Conservation (phyloP, 2,888 invertebrate species). For the Ochropleura leucogaster region DNA sequence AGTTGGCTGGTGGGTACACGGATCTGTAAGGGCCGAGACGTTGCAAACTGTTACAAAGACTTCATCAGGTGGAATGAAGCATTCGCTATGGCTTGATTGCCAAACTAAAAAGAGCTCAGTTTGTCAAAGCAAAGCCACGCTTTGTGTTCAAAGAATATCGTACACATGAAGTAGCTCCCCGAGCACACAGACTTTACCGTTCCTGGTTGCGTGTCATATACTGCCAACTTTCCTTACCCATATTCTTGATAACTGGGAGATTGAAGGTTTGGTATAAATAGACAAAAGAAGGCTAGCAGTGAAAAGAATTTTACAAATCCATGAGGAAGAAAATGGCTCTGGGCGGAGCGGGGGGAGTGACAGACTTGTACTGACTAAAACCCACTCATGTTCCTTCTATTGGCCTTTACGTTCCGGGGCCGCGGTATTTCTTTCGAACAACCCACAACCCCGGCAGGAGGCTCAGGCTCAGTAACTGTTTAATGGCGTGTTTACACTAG, state of each 20-base stretch:
- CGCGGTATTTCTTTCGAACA: too few species aligned
- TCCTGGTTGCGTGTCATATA: background rate
- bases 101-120: conserved; percentile 4
- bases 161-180: too few species aligned
- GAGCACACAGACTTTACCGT: background rate
- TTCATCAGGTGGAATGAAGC: background rate
- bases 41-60: background rate
- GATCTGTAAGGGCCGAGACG: background rate
- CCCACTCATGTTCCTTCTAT: too few species aligned
- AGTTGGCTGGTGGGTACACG: background rate
- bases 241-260: background rate
- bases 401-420: too few species aligned
- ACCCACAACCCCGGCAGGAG: too few species aligned
- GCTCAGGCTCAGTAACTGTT: background rate
- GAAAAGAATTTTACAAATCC: background rate
- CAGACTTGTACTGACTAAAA: too few species aligned
- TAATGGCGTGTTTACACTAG: background rate
- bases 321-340: background rate
- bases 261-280: background rate
- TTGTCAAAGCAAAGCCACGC: background rate
- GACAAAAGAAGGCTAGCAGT: background rate
- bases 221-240: background rate
- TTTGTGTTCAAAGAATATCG: conserved; percentile 17
- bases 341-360: too few species aligned
- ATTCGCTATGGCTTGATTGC: conserved; percentile 4